Evolutionary conservation across 2,113 vertebrate genomes (phyloP), one percentile per base, ranked within the genome.

Genomic region (Arothron firmamentum): DNA sequence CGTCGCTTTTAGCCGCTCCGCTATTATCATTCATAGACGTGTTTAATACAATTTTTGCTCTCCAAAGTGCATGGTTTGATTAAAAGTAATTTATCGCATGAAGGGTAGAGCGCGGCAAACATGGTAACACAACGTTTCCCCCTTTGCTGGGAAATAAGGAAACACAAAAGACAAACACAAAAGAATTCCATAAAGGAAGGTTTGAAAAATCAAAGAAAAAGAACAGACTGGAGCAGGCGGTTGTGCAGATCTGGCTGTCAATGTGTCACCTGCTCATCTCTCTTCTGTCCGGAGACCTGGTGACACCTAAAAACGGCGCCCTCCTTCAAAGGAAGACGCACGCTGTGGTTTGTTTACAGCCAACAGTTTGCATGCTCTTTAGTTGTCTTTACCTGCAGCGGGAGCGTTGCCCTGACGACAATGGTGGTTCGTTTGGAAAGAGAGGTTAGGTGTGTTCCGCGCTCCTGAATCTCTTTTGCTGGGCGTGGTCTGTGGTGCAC

Each of bases 221-320:
- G 0, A 49, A 10, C 16, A 49, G 25, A 50, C n/a, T 4, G 1
- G 43, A 17, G 45, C n/a, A 16, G 12, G 6, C 6, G 16, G 15
- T n/a, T 47, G 16, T 28, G 43, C 62, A 52, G n/a, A 58, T 67
- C 16, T 19, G 23, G n/a, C 52, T 53, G 66, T 61, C 66, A 65
- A 2, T 21, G 3, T 17, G 34, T 54, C 74, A 49, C 52, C 43
- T 9, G 31, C 0, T 38, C 49, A 47, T 62, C 60, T 58, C 49
- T 56, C 47, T 11, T 5, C 12, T 4, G 31, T 46, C 18, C n/a
- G 23, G 4, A 63, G 53, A 62, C 20, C 8, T 50, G 51, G 4
- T 75, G 61, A 69, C 41, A 60, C 17, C 5, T 7, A 38, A 31
- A 7, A 70, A 49, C 61, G 56, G 41, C 21, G n/a, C 60, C 56